phyloP scores from a whole-genome alignment of 1,140 invertebrate species.

The Dryas iulia region DNA sequence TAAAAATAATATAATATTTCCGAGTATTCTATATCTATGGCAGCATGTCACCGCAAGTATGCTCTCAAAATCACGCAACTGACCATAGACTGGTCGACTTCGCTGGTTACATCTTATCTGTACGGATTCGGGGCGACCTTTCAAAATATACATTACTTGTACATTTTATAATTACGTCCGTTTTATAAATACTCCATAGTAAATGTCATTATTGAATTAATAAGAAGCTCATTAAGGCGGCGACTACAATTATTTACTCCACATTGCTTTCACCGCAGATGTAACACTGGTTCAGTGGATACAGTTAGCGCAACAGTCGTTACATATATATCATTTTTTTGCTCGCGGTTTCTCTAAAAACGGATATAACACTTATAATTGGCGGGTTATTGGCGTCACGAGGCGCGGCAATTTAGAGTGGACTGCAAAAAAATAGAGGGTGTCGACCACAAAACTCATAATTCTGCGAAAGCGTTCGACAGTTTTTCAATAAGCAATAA shows the following conservation, averaged over 20 bases:
- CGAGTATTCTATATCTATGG: conserved; percentile 40
- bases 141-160: conserved; percentile 33
- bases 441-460: conserved; percentile 51
- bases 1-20: background rate
- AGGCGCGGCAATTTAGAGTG: conserved; percentile 28
- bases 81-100: conserved; percentile 57
- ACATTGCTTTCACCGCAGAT: conserved; percentile 33
- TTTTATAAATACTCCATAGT: too few species aligned
- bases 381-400: conserved; percentile 31
- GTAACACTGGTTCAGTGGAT: conserved; percentile 16
- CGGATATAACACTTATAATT: conserved; percentile 17
- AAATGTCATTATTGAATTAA: conserved; percentile 40
- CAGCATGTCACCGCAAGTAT: conserved; percentile 50
- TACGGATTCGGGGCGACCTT: conserved; percentile 40
- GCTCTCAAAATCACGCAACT: conserved; percentile 58
- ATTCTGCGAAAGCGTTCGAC: conserved; percentile 53
- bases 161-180: conserved; percentile 32
- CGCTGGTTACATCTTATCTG: conserved; percentile 51
- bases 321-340: conserved; percentile 26
- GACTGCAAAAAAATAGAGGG: conserved; percentile 30
- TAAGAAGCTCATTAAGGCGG: conserved; percentile 36
- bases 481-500: conserved; percentile 79
- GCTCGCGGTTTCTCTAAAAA: conserved; percentile 24
- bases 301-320: conserved; percentile 25
- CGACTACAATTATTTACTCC: conserved; percentile 25